Base-by-base conservation (phyloP, 2,113 vertebrate species). In the Pterocles gutturalis region DNA sequence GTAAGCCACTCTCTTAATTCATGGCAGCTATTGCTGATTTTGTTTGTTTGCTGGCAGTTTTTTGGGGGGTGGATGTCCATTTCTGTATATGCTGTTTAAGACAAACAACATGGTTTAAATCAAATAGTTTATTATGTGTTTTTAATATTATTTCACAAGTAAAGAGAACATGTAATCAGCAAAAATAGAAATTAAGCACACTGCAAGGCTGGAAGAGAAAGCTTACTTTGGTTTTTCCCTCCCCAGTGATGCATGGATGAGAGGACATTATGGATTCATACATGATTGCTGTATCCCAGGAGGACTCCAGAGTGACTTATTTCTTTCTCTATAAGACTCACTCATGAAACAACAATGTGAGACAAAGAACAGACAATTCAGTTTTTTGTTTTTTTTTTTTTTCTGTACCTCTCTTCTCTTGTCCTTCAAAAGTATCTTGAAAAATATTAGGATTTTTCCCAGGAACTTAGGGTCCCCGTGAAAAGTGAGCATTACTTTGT, bases 261-360 rank as follows among this genome's bases (percentile, higher is more conserved):
- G 73, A 96, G 72, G 45, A 69, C 6, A 69, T 97, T 95, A 96
- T 93, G 61, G 94, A 89, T 94, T 92, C 83, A 87, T 82, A 87
- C 36, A 82, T 0, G 1, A 89, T 49, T 95, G 65, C 77, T 73
- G 2, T 70, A 57, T 80, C 87, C 57, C 89, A 87, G 61, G 81
- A 94, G 83, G 22, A 84, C 73, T 73, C 49, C 73, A 95, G 95
- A 96, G 70, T 87, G 92, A 94, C 83, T 95, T 96, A 97, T 53
- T 71, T 69, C 73, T 94, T 84, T 79, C 45, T 81, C 43, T 78
- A 1, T 54, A 83, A 88, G 53, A 64, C 36, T 64, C 86, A 66
- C 12, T 65, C 55, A 64, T 38, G 46, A 91, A 95, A 95, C 31
- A 91, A 57, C 55, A 85, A 41, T 41, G 36, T 65, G 57, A 94